phyloP scores from a whole-genome alignment of 2,113 vertebrate species.

The Laticauda colubrina region DNA sequence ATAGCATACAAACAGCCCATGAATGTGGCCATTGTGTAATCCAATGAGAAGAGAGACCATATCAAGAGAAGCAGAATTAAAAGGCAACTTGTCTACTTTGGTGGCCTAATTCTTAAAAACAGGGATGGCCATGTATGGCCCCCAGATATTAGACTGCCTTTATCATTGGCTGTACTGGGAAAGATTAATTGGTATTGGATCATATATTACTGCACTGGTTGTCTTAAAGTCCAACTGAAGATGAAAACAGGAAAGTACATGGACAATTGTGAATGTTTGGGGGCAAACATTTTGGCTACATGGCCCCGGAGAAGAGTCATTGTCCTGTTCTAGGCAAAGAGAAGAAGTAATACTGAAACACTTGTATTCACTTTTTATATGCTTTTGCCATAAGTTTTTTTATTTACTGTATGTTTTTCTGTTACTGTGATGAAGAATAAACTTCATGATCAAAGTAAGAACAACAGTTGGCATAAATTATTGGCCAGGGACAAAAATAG shows the following conservation, averaged over 20 bases:
- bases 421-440: neutral
- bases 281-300: neutral
- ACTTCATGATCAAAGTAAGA: neutral
- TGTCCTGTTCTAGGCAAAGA: neutral
- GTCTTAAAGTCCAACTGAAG: neutral
- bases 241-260: neutral
- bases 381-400: neutral
- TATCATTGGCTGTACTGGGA: neutral
- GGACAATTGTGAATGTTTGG: neutral
- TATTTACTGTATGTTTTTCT: neutral
- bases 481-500: neutral
- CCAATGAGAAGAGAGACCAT: neutral
- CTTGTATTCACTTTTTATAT: neutral
- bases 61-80: neutral
- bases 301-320: neutral
- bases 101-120: neutral
- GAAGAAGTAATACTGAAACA: neutral
- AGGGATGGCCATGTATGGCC: neutral
- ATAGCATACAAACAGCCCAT: neutral
- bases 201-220: neutral
- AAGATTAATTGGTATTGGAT: neutral
- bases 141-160: neutral
- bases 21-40: neutral
- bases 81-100: neutral
- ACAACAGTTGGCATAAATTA: neutral